Evolutionary conservation across 2,797 vertebrate genomes (phyloP).

Genomic region (Florisuga fusca): DNA sequence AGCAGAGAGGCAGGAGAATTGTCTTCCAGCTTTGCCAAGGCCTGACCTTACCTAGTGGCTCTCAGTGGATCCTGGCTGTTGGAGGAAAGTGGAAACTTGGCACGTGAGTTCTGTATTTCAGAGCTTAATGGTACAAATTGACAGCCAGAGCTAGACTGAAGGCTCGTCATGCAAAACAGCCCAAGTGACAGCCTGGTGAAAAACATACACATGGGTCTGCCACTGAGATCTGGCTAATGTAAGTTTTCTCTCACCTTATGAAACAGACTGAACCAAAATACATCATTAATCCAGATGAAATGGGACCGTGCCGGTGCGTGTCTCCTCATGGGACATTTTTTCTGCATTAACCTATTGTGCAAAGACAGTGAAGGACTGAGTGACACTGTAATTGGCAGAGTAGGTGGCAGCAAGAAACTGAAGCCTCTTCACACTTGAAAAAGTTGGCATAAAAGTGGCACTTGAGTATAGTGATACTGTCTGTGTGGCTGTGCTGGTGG

Average conservation of each 20-base stretch:
- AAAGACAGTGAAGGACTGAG: neutral
- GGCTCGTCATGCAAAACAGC: neutral
- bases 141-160: constrained; percentile 22
- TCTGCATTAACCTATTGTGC: neutral
- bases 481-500: neutral
- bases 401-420: rapidly evolving
- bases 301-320: neutral
- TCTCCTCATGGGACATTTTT: constrained; percentile 26
- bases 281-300: constrained; percentile 73
- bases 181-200: constrained; percentile 40
- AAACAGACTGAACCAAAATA: constrained; percentile 35
- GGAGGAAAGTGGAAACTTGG: constrained; percentile 46
- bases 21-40: neutral
- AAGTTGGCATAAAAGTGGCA: neutral
- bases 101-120: neutral
- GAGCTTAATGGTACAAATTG: constrained; percentile 16
- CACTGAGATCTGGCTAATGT: constrained; percentile 42
- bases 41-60: neutral
- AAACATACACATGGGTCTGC: constrained; percentile 44
- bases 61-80: neutral
- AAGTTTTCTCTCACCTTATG: constrained; percentile 50
- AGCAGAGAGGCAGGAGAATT: neutral
- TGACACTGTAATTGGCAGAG: neutral
- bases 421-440: neutral
- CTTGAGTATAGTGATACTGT: neutral